Evolutionary conservation across 2,888 invertebrate genomes (phyloP).

Genomic region (Polia nebulosa): DNA sequence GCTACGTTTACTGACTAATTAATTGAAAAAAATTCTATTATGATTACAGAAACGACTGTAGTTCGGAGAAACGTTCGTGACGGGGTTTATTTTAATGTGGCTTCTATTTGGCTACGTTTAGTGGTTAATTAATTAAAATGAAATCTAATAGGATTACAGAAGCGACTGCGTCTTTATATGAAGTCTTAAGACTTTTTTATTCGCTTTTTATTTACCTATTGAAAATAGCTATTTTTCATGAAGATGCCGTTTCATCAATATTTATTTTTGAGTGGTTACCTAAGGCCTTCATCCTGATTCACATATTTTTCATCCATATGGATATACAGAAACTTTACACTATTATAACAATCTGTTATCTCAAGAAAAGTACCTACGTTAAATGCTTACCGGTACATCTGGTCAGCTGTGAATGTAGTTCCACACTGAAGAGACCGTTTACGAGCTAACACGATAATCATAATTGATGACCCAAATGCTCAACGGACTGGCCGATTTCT

Average conservation of each 20-base stretch:
- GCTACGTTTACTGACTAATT: background rate
- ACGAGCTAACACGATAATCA: constrained; percentile 47
- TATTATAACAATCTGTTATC: background rate
- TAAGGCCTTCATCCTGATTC: no score
- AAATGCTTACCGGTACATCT: constrained; percentile 2
- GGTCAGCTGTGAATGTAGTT: constrained; percentile 30
- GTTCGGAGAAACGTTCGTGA: background rate
- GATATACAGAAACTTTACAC: background rate
- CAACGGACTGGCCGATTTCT: constrained; percentile 31
- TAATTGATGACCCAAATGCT: constrained; percentile 45
- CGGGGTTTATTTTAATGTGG: constrained; percentile 2
- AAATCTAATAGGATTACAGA: background rate
- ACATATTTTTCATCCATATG: background rate
- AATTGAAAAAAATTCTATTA: background rate
- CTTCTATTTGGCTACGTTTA: background rate
- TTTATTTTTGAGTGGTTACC: background rate
- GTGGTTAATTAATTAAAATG: background rate
- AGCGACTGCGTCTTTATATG: background rate
- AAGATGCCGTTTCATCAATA: background rate
- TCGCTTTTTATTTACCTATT: no score
- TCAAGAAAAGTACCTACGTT: constrained; percentile 7
- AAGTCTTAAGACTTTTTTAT: background rate
- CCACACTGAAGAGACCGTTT: constrained; percentile 21
- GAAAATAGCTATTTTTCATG: no score
- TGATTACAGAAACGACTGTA: no score